A percentile compares a stretch with the other conserved stretches of the same genome.
Conservation (phyloP, 1,140 invertebrate genomes). For the Drosophila bocqueti region DNA sequence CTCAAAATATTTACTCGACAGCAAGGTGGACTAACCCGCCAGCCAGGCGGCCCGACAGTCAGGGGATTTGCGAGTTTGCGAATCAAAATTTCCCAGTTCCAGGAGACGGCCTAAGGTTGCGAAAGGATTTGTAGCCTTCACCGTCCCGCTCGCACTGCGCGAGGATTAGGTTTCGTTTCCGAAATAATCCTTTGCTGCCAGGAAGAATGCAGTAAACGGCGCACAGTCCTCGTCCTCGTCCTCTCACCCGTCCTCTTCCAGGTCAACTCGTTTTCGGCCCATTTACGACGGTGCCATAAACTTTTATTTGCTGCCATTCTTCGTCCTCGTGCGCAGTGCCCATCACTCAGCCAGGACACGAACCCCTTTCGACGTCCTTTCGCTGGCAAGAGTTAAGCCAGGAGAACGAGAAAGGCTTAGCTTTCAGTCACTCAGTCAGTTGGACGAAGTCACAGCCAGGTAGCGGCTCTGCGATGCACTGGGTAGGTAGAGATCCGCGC, state of each 20-base stretch:
- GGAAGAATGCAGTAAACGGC: slow-evolving; percentile 71
- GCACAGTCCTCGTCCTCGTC: slow-evolving; percentile 23
- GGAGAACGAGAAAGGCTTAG: slow-evolving; percentile 68
- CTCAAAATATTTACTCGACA: slow-evolving; percentile 76
- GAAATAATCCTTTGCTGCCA: slow-evolving; percentile 83
- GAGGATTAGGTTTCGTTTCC: slow-evolving; percentile 66
- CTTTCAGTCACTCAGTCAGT: slow-evolving; percentile 53
- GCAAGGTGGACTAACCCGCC: slow-evolving; percentile 54
- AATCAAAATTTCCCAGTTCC: slow-evolving; percentile 60
- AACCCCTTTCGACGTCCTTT: slow-evolving; percentile 64
- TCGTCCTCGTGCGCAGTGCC: slow-evolving; percentile 56
- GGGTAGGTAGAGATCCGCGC: slow-evolving; percentile 14
- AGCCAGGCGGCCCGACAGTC: slow-evolving; percentile 24
- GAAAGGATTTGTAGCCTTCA: slow-evolving; percentile 64
- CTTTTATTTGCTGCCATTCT: slow-evolving; percentile 80
- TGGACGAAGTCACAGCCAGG: slow-evolving; percentile 58
- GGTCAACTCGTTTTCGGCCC: slow-evolving; percentile 57
- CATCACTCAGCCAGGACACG: slow-evolving; percentile 51
- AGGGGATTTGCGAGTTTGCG: slow-evolving; percentile 58
- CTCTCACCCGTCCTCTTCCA: slow-evolving; percentile 10
- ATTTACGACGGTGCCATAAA: slow-evolving; percentile 73
- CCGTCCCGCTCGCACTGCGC: slow-evolving; percentile 1
- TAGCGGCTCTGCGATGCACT: slow-evolving; percentile 20
- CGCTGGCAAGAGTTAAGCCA: slow-evolving; percentile 69
- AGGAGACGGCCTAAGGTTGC: slow-evolving; percentile 48